Evolutionary conservation across 1,140 invertebrate species (phyloP).

Genomic region (Heliothis subflexa): DNA sequence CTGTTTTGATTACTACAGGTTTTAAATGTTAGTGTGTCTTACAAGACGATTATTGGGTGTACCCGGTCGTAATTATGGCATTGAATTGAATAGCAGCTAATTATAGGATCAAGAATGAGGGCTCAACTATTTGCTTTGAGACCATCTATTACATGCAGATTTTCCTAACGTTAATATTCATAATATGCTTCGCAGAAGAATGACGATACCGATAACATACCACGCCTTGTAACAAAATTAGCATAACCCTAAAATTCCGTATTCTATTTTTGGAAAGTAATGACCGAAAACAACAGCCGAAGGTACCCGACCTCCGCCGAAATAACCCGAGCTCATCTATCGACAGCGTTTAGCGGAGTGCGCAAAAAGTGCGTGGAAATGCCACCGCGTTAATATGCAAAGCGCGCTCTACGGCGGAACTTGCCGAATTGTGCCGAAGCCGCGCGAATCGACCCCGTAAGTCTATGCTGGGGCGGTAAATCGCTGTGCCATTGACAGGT

Average conservation of each 20-base stretch:
- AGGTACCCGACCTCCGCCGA: neutral
- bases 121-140: too few species aligned
- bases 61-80: too few species aligned
- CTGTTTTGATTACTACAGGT: too few species aligned
- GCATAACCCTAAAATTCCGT: neutral
- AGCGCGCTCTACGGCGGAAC: neutral
- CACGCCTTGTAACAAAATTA: neutral
- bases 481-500: neutral
- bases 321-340: conserved; percentile 27
- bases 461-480: conserved; percentile 5
- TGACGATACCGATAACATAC: too few species aligned
- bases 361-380: conserved; percentile 15
- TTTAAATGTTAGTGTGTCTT: too few species aligned
- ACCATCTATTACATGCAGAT: too few species aligned
- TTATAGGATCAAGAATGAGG: too few species aligned
- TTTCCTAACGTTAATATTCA: too few species aligned
- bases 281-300: conserved; percentile 2
- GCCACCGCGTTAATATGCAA: conserved; percentile 30
- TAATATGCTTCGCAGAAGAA: too few species aligned
- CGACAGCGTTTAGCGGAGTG: conserved; percentile 15
- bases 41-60: too few species aligned
- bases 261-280: neutral
- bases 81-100: too few species aligned
- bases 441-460: conserved; percentile 10
- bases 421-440: conserved; percentile 19